A percentile compares a stretch with the other conserved stretches of the same genome.
Evolutionary conservation across 2,888 invertebrate species (phyloP).

Genomic region (Plebejus melissa): DNA sequence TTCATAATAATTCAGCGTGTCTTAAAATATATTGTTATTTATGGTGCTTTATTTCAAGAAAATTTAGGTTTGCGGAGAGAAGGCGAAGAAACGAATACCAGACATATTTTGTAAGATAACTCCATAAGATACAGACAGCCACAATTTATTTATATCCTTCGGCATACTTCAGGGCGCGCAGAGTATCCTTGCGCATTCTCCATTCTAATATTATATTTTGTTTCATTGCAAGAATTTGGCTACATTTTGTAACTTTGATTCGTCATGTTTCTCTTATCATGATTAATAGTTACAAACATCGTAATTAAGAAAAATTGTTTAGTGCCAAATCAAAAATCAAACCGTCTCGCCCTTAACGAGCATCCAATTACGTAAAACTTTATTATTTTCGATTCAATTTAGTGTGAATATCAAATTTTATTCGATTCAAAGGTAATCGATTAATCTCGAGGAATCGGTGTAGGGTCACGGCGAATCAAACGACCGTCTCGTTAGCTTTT

Average conservation of each 20-base stretch:
- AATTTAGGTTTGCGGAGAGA: conserved; percentile 35
- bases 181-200: conserved; percentile 55
- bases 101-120: conserved; percentile 54
- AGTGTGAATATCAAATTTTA: background rate
- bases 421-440: conserved; percentile 18
- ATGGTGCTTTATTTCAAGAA: conserved; percentile 34
- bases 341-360: background rate
- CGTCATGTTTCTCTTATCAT: background rate
- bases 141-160: conserved; percentile 60
- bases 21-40: background rate
- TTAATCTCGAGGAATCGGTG: conserved; percentile 16
- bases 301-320: background rate
- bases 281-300: background rate
- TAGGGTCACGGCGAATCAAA: conserved; percentile 20
- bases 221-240: background rate
- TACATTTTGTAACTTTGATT: background rate
- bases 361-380: background rate
- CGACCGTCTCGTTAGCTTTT: conserved; percentile 22
- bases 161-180: conserved; percentile 52
- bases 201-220: conserved; percentile 35
- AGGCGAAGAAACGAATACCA: conserved; percentile 41
- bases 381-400: background rate
- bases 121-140: conserved; percentile 51
- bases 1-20: background rate
- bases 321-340: background rate